A percentile compares a stretch with the other conserved stretches of the same genome.
Conservation (phyloP, 2,797 vertebrate genomes). For the Poeciliopsis turneri region DNA sequence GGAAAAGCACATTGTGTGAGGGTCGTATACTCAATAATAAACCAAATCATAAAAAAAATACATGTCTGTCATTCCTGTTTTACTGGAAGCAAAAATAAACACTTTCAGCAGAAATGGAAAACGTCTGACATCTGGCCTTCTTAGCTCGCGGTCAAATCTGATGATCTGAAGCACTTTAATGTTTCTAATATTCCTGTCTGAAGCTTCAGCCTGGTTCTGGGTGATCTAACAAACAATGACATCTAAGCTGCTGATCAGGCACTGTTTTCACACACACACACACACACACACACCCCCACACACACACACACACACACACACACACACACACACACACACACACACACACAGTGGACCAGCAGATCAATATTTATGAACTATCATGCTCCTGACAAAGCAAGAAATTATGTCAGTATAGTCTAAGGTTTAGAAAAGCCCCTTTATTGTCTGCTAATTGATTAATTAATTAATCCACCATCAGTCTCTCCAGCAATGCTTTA, state of each 20-base stretch:
- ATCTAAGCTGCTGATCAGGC: conserved; percentile 43
- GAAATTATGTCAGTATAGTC: conserved; percentile 44
- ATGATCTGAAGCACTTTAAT: conserved; percentile 8
- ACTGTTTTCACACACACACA: neutral
- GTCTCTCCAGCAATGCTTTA: neutral
- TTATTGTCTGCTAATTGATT: conserved; percentile 53
- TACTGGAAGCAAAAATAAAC: neutral
- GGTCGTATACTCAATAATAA: neutral
- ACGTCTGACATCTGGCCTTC: neutral
- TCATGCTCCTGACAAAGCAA: conserved; percentile 57
- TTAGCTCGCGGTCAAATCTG: neutral
- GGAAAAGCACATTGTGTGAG: neutral
- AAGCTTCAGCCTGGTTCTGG: conserved; percentile 9
- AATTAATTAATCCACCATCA: conserved; percentile 36
- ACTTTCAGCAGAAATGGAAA: neutral
- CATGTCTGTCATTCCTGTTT: neutral
- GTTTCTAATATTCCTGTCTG: conserved; percentile 23
- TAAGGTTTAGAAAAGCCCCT: conserved; percentile 26
- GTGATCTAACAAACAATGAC: conserved; percentile 23
- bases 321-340: neutral
- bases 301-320: no score
- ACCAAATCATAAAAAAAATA: neutral
- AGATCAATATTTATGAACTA: conserved; percentile 65
- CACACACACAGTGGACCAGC: conserved; percentile 2
- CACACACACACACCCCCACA: no score